Evolutionary conservation across 2,888 invertebrate species (phyloP), one percentile per base, ranked within the genome.

Genomic region (Drosophila paramelanica): DNA sequence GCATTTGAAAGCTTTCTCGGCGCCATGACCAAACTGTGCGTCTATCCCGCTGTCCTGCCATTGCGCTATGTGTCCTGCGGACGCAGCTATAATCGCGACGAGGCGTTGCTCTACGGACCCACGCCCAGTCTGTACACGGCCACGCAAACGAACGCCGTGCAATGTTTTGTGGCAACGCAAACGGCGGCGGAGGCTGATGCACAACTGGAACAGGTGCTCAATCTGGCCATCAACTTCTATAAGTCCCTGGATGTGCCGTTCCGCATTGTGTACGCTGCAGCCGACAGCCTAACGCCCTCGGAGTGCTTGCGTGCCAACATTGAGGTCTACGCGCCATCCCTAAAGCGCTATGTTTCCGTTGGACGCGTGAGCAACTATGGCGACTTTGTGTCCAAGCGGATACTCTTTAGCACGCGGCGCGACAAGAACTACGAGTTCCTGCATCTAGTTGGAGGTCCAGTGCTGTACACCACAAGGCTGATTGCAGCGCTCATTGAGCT

Each of bases 311-410:
- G 95, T 70, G 92, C 95, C 1, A 94, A 94, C 3, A 93, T 97
- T 75, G 95, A 97, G 92, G 94, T 97, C 93, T 97, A 94, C 93
- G 96, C 97, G 1, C 93, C 94, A 10, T 93, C 94, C 72, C 90
- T 93, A 13, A 91, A 94, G 38, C 91, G 92, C 11, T 97, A 96
- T 88, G 90, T 97, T 13, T 95, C 96, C 93, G 94, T 97, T 42
- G 97, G 96, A 0, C 93, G 95, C 91, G 89, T 97, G 41, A 96
- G 96, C 20, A 89, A 95, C 46, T 95, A 95, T 83, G 95, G 94
- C 10, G 94, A 95, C 82, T 97, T 94, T 89, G 94, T 97, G 31
- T 96, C 96, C 79, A 96, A 97, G 91, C 93, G 97, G 64, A 93
- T 98, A 46, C 93, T 96, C 84, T 95, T 96, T 72, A 95, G 94